phyloP scores from a whole-genome alignment of 2,113 vertebrate genomes.

The Uropsilus gracilis region DNA sequence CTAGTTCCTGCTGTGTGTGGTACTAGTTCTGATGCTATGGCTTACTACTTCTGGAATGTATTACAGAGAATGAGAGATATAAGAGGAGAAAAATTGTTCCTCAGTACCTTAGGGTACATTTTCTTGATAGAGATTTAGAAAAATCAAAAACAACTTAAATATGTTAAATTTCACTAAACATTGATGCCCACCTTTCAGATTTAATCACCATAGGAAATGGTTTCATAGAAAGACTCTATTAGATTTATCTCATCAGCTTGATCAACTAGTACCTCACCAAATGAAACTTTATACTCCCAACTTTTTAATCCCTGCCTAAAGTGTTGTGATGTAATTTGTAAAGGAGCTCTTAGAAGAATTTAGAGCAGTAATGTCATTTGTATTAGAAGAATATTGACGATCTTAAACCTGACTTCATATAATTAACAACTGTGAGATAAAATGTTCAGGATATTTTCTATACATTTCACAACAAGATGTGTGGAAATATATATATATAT shows the following conservation, averaged over 20 bases:
- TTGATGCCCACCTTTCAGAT: neutral
- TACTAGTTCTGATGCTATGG: neutral
- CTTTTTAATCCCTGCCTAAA: neutral
- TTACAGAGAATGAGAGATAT: neutral
- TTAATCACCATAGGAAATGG: neutral
- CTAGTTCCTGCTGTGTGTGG: neutral
- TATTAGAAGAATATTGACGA: neutral
- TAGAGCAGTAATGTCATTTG: neutral
- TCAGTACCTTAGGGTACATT: neutral
- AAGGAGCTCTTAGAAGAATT: neutral
- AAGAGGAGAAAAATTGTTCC: neutral
- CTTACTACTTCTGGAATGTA: neutral
- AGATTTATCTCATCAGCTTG: neutral
- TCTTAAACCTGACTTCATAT: neutral
- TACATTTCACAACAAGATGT: constrained; percentile 36
- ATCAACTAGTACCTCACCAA: neutral
- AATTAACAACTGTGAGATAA: neutral
- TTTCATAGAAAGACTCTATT: neutral
- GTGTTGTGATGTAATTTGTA: neutral
- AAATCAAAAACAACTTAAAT: neutral
- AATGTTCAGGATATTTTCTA: neutral
- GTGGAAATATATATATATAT: constrained; percentile 1
- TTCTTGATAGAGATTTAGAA: neutral
- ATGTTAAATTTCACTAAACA: neutral
- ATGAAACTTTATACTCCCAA: neutral